Base-by-base conservation (phyloP, 2,888 invertebrate species). In the Plebejus argus region DNA sequence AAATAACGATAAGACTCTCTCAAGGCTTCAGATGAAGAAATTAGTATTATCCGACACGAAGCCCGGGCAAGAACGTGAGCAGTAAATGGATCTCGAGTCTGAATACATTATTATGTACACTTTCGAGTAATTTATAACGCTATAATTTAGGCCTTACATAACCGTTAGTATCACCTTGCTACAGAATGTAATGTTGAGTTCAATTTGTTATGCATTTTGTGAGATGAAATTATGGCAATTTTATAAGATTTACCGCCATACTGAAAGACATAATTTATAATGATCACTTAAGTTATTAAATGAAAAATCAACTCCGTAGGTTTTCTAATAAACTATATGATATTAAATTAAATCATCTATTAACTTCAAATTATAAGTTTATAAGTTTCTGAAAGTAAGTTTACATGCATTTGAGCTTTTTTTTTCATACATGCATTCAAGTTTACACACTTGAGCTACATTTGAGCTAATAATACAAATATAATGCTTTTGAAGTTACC, bases 21-120 rank as follows among this genome's bases (percentile, higher is more conserved):
- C 72, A 45, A 45, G 72, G 23, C 45, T 72, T 71, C 12, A 66
- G 72, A 45, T 39, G 72, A 72, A 72, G 72, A 39, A 39, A 72
- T 72, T 45, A 20, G 72, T 72, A 72, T 72, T 39, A 72, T 72
- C 72, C 72, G 15, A 66, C 66, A 39, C 72, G 72, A 12, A 39
- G 72, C 72, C 18, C 72, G 39, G 39, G 45, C 20, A 39, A 23
- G 72, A 72, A 72, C 72, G 72, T 72, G 39, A 72, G 45, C 72
- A 15, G 72, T 39, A 45, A 72, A 72, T 72, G 72, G 72, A 72
- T 72, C 39, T 72, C 33, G 39, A 39, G 39, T 39, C 72, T 72
- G 72, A 72, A 72, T 72, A 72, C 72, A 72, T 72, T 72, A 72
- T 72, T 72, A 72, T 72, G 39, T 72, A 72, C 72, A 72, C 72